phyloP scores from a whole-genome alignment of 2,888 invertebrate species.

The Panopea generosa region DNA sequence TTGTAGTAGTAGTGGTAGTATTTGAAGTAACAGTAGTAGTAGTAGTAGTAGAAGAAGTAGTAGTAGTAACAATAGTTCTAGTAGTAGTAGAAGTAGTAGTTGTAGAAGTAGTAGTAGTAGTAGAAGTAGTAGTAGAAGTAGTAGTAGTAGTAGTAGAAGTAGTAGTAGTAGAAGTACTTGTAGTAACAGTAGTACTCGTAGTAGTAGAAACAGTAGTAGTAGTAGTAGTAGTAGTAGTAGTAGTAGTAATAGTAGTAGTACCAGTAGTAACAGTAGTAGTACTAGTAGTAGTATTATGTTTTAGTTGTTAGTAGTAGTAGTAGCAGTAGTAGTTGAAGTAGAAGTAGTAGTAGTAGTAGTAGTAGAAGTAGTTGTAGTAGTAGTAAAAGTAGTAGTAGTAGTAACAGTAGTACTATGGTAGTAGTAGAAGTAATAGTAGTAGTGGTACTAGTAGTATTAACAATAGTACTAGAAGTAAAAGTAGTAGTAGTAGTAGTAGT shows the following conservation, averaged over 20 bases:
- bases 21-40: constrained; percentile 5
- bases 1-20: constrained; percentile 7
- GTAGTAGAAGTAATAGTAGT: constrained; percentile 6
- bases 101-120: constrained; percentile 26
- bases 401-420: constrained; percentile 13
- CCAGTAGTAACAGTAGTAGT: not conserved
- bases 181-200: not conserved
- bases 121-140: constrained; percentile 19
- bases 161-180: constrained; percentile 15
- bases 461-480: constrained; percentile 14
- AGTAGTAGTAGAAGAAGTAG: constrained; percentile 23
- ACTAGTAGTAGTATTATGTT: too few relatives aligned
- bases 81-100: constrained; percentile 26
- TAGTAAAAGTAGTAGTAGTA: constrained; percentile 11
- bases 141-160: constrained; percentile 25
- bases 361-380: not conserved
- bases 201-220: constrained; percentile 8
- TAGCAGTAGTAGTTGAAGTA: constrained; percentile 5
- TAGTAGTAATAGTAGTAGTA: constrained; percentile 6
- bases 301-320: constrained; percentile 22
- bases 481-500: constrained; percentile 29
- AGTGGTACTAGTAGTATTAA: constrained; percentile 15
- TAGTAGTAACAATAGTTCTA: constrained; percentile 12
- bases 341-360: not conserved
- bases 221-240: constrained; percentile 26